These are phyloP conservation scores for Lemur catta DNA, from an alignment of 2,797 vertebrate species.

Conservation along the genomic window DNA sequence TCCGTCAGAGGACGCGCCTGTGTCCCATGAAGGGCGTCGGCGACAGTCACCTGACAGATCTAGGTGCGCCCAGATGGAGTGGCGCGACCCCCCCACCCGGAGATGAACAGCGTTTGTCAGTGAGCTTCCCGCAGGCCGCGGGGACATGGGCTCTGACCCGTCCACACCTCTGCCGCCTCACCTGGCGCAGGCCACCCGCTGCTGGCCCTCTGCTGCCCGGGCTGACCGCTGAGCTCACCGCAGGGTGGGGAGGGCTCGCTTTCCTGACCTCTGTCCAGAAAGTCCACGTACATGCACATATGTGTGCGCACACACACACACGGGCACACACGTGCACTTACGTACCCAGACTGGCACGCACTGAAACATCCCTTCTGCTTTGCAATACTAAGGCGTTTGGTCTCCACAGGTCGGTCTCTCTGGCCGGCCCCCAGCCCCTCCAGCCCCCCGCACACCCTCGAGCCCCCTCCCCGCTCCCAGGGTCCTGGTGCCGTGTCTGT, in stretches of 20 bases:
- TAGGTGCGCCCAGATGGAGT: conserved; percentile 77
- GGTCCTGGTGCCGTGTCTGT: background rate
- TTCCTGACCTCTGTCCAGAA: background rate
- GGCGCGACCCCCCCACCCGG: conserved; percentile 12
- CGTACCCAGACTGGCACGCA: background rate
- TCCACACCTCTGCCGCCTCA: conserved; percentile 65
- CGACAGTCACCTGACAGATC: conserved; percentile 74
- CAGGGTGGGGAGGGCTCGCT: background rate
- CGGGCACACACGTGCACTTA: background rate
- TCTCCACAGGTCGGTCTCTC: background rate
- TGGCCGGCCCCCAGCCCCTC: too few relatives aligned
- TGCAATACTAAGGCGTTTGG: background rate
- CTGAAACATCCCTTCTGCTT: background rate
- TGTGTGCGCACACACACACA: background rate
- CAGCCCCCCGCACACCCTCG: background rate
- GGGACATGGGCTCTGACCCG: conserved; percentile 77
- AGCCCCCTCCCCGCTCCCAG: fast-evolving
- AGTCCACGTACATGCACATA: background rate
- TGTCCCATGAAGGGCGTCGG: conserved; percentile 80
- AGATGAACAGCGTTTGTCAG: conserved; percentile 79
- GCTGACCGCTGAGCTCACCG: background rate
- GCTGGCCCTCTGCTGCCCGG: background rate
- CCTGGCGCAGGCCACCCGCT: conserved; percentile 60
- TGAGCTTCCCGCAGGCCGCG: conserved; percentile 67
- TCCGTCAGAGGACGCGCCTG: conserved; percentile 69